Evolutionary conservation across 2,797 vertebrate species (phyloP).

Genomic region (Macropus fuliginosus): DNA sequence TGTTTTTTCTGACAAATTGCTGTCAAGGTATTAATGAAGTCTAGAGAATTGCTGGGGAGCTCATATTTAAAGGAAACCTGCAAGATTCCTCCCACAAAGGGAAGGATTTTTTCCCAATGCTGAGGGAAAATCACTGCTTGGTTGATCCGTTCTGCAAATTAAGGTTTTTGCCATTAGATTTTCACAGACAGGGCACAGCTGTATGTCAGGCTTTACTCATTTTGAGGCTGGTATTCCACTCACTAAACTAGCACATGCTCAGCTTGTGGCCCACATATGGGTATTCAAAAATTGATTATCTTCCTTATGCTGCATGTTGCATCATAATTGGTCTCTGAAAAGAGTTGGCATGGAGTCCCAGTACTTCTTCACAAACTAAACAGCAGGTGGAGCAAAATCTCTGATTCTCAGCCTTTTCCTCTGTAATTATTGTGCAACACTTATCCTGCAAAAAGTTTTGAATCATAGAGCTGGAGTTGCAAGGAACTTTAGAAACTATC

Average conservation of each 20-base stretch:
- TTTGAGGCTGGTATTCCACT: conserved; percentile 29
- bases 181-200: not conserved
- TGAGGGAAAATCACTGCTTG: not conserved
- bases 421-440: not conserved
- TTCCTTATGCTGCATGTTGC: conserved; percentile 10
- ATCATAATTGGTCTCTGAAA: not conserved
- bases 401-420: not conserved
- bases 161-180: not conserved
- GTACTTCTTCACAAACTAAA: not conserved
- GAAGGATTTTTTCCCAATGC: not conserved
- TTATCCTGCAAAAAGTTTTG: not conserved
- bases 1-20: not conserved
- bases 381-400: not conserved
- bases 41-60: not conserved
- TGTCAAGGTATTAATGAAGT: conserved; percentile 13
- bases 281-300: not conserved
- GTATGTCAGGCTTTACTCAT: not conserved
- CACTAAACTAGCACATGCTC: conserved; percentile 27
- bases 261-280: not conserved
- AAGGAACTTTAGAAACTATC: not conserved
- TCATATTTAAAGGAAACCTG: not conserved
- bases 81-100: not conserved
- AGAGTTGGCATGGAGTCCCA: not conserved
- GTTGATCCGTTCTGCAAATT: conserved; percentile 25
- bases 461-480: not conserved